phyloP scores from a whole-genome alignment of 2,113 vertebrate species.

The Xiphias gladius region DNA sequence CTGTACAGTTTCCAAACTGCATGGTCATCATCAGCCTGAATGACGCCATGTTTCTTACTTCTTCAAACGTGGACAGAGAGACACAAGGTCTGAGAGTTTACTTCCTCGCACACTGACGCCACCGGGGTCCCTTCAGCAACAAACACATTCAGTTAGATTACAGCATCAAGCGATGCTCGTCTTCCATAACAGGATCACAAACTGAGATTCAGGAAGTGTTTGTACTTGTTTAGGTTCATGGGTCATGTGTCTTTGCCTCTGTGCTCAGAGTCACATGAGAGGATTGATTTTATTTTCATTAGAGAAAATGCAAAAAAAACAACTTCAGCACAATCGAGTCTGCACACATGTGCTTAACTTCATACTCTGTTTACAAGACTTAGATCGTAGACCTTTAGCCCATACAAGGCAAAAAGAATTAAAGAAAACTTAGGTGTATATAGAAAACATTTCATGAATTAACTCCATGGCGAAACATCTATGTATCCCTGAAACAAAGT shows the following conservation, averaged over 20 bases:
- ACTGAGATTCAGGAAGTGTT: slow-evolving; percentile 45
- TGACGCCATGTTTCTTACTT: slow-evolving; percentile 28
- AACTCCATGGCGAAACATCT: too few relatives aligned
- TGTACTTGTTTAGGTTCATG: background rate
- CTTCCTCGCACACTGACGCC: slow-evolving; percentile 3
- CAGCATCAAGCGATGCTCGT: slow-evolving; percentile 7
- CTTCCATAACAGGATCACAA: slow-evolving; percentile 42
- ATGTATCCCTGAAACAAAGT: too few relatives aligned
- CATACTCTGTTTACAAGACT: too few relatives aligned
- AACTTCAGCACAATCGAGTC: too few relatives aligned
- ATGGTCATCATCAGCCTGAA: slow-evolving; percentile 55
- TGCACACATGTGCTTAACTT: too few relatives aligned
- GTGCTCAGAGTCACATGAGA: too few relatives aligned
- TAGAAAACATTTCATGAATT: too few relatives aligned
- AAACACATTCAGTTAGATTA: background rate
- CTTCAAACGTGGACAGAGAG: background rate
- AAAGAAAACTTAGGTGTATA: too few relatives aligned
- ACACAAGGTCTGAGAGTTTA: background rate
- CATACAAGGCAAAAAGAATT: too few relatives aligned
- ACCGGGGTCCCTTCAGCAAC: background rate
- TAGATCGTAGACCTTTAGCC: too few relatives aligned
- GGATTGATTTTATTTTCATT: too few relatives aligned
- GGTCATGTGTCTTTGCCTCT: background rate
- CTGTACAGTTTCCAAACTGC: slow-evolving; percentile 70
- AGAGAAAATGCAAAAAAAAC: too few relatives aligned